Conservation (phyloP, 2,888 invertebrate genomes). For the Thereva nobilitata region DNA sequence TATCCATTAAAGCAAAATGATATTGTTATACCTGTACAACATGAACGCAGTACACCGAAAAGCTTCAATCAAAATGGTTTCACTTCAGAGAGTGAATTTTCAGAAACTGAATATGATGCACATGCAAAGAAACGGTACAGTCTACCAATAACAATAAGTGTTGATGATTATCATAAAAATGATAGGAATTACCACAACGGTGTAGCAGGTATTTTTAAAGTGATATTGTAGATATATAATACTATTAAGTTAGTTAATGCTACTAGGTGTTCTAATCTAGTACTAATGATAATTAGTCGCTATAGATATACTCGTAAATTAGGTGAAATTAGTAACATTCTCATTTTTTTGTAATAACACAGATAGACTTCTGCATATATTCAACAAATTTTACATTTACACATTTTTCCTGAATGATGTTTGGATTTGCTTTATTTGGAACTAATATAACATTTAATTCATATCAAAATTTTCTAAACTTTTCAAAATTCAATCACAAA, state of each 20-base stretch:
- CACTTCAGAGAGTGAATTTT: conserved; percentile 67
- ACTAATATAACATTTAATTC: no score
- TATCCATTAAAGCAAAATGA: conserved; percentile 63
- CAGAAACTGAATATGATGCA: conserved; percentile 61
- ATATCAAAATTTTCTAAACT: no score
- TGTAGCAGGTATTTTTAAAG: conserved; percentile 41
- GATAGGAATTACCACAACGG: conserved; percentile 44
- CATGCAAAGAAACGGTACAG: conserved; percentile 57
- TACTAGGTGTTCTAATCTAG: conserved; percentile 2
- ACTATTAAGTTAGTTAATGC: neutral
- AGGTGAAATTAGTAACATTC: no score
- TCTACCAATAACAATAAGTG: conserved; percentile 56
- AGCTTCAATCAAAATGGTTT: conserved; percentile 34
- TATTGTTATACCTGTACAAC: conserved; percentile 70
- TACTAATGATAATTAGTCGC: neutral
- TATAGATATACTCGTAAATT: no score
- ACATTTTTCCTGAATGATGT: no score
- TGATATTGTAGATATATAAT: neutral
- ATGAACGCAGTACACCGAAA: conserved; percentile 61
- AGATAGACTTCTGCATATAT: no score
- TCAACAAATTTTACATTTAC: no score
- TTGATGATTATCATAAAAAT: conserved; percentile 55
- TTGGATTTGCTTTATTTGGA: no score
- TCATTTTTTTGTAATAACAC: no score
- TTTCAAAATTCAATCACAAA: no score